Evolutionary conservation across 1,140 invertebrate species (phyloP), one percentile per base, ranked within the genome.

Genomic region (Drosophila littoralis): DNA sequence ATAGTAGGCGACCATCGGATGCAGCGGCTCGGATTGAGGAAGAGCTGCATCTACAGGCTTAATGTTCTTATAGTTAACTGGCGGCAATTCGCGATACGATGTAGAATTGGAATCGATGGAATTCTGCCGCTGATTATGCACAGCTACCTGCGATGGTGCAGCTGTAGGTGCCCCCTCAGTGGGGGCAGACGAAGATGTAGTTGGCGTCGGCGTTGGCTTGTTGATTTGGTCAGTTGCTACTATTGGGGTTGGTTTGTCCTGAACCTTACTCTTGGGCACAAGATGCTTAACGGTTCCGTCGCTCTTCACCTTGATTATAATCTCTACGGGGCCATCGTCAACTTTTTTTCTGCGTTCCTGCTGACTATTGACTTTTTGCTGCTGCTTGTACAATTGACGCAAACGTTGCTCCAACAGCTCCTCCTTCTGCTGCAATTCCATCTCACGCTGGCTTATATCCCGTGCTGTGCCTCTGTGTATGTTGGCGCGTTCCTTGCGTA

Each of bases 71-170:
- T 88, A 89, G 48, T 43, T 86, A 1, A 80, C 64, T 0, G 88
- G 43, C 0, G 91, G 89, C 15, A 92, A 50, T 48, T 91, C 91
- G 6, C 80, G 78, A 77, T 92, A 92, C 1, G 77, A 68, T 2
- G 91, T 92, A 4, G 91, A 92, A 57, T 73, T 92, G 2, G 91
- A 92, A 46, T 91, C 90, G 10, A 91, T 85, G 0, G 90, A 91
- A 10, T 58, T 63, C 28, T 90, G 90, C 1, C 90, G 77, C 17
- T 69, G 80, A 32, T 77, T 59, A 5, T 50, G n/a, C 2, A 10
- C 36, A 0, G 15, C 51, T 22, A 28, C 2, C 13, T 46, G 7
- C 12, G 43, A 52, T 35, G 13, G 4, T 43, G 48, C 15, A 43
- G 17, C 3, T 6, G 22, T 5, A 6, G 45, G 22, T 17, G 13